Evolutionary conservation across 2,797 vertebrate species (phyloP).

Genomic region (Serranus cabrilla): DNA sequence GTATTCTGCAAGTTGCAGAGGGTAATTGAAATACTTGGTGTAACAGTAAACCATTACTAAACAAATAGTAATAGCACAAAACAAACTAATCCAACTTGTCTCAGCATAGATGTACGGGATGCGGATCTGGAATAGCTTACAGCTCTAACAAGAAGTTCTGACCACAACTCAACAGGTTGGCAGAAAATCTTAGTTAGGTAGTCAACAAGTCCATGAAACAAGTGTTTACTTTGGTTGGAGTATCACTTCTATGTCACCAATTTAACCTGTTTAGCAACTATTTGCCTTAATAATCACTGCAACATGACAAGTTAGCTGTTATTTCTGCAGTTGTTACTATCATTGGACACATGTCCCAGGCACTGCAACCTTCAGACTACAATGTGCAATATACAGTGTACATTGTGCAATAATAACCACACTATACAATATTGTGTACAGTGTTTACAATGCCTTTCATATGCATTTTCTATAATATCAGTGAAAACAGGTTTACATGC

Average conservation of each 20-base stretch:
- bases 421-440: too few relatives aligned
- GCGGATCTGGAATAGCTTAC: neutral
- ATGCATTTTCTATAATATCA: too few relatives aligned
- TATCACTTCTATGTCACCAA: neutral
- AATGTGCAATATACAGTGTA: too few relatives aligned
- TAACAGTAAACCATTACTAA: neutral
- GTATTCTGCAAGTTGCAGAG: neutral
- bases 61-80: neutral
- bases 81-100: neutral
- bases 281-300: neutral
- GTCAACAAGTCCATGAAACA: neutral
- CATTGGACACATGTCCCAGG: neutral
- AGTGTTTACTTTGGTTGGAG: neutral
- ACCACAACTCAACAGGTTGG: too few relatives aligned
- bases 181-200: neutral
- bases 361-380: too few relatives aligned
- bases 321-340: neutral
- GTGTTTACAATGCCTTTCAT: too few relatives aligned
- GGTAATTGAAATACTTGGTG: neutral
- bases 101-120: neutral
- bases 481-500: too few relatives aligned
- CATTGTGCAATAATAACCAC: too few relatives aligned
- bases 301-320: neutral
- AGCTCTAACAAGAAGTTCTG: neutral
- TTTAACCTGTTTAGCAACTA: neutral